phyloP scores from a whole-genome alignment of 2,113 vertebrate genomes.

The Oxygymnocypris stewartii region DNA sequence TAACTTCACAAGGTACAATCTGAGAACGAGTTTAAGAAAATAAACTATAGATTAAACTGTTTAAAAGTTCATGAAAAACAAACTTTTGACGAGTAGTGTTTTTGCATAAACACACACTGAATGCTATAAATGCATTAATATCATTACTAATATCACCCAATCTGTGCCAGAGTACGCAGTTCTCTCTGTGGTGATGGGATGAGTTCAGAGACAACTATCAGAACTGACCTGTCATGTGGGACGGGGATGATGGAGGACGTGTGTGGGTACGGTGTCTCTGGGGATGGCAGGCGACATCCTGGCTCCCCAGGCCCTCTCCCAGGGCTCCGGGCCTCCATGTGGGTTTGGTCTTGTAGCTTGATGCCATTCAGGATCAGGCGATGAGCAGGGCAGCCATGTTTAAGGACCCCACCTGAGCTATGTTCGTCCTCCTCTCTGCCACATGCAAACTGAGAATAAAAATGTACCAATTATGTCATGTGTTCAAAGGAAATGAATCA shows the following conservation, averaged over 20 bases:
- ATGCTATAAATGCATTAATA: neutral
- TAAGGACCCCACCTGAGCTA: conserved; percentile 67
- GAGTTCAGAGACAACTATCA: neutral
- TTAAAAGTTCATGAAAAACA: no score
- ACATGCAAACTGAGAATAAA: conserved; percentile 57
- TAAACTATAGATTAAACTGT: neutral
- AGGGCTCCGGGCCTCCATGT: conserved; percentile 70
- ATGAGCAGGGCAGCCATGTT: conserved; percentile 71
- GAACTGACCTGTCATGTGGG: conserved; percentile 75
- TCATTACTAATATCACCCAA: no score
- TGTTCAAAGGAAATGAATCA: neutral
- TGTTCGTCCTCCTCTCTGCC: conserved; percentile 64
- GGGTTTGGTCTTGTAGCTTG: conserved; percentile 67
- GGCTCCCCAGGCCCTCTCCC: conserved; percentile 65
- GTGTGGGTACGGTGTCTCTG: conserved; percentile 56
- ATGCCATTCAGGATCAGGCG: conserved; percentile 67
- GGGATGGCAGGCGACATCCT: conserved; percentile 60
- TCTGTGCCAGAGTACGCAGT: neutral
- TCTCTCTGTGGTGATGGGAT: neutral
- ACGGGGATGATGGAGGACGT: conserved; percentile 77
- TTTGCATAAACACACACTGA: neutral
- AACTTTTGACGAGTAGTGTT: neutral
- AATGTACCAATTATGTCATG: neutral
- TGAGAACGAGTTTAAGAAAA: neutral
- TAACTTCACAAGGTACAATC: neutral